phyloP scores from a whole-genome alignment of 1,140 invertebrate genomes.

The Pseudobourletiella spinata region DNA sequence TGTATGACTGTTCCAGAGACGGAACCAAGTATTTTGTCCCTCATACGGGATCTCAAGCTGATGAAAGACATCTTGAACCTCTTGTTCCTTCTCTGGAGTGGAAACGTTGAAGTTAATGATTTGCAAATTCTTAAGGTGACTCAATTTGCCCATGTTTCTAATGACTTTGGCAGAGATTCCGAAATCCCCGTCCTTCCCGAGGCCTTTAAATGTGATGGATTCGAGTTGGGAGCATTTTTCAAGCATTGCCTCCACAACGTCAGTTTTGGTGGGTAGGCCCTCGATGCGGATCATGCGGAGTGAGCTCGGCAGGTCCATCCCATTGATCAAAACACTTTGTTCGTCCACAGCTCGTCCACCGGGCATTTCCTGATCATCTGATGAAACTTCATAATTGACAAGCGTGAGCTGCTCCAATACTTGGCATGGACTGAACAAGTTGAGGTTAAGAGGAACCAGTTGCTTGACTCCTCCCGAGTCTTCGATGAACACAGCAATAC shows the following conservation, averaged over 20 bases:
- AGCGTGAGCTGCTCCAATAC: neutral
- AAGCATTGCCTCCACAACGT: constrained; percentile 15
- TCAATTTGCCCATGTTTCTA: constrained; percentile 11
- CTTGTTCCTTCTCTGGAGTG: constrained; percentile 7
- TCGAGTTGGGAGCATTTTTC: constrained; percentile 13
- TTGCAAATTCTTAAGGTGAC: constrained; percentile 21
- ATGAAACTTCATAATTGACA: neutral
- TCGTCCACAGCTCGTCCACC: neutral
- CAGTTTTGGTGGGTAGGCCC: constrained; percentile 18
- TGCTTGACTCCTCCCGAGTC: neutral
- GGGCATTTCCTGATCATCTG: neutral
- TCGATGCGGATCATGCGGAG: constrained; percentile 19
- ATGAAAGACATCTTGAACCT: constrained; percentile 19
- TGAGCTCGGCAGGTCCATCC: constrained; percentile 16
- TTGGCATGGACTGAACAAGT: constrained; percentile 9
- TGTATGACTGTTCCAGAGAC: neutral
- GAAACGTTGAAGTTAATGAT: constrained; percentile 23
- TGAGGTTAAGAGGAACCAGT: constrained; percentile 12
- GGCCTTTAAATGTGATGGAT: constrained; percentile 22
- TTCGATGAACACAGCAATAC: constrained; percentile 11
- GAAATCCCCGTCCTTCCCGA: constrained; percentile 13
- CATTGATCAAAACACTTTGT: constrained; percentile 19
- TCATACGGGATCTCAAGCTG: constrained; percentile 18
- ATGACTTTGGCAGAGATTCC: constrained; percentile 23
- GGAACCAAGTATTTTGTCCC: constrained; percentile 26